phyloP scores from a whole-genome alignment of 1,140 invertebrate genomes.

The Coelopa frigida region DNA sequence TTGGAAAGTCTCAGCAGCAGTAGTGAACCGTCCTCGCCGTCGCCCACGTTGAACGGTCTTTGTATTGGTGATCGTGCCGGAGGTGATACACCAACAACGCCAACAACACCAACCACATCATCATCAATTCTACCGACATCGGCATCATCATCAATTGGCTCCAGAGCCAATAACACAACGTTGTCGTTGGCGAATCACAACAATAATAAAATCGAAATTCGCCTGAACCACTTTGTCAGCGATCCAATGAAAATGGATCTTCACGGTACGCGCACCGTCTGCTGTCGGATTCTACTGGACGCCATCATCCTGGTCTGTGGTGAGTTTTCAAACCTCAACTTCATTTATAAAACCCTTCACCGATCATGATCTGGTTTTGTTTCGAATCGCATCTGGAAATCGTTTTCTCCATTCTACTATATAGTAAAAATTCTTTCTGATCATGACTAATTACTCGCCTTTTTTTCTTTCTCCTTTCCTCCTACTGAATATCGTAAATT shows the following conservation, averaged over 20 bases:
- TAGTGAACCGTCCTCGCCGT: slow-evolving; percentile 36
- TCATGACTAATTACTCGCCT: too few species aligned
- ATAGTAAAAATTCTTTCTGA: too few species aligned
- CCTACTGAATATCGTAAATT: too few species aligned
- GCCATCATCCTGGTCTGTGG: slow-evolving; percentile 29
- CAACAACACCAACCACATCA: slow-evolving; percentile 6
- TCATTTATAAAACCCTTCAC: not conserved
- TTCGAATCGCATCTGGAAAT: too few species aligned
- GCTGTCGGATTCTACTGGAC: slow-evolving; percentile 24
- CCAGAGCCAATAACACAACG: not conserved
- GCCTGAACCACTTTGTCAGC: slow-evolving; percentile 5
- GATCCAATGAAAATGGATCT: slow-evolving; percentile 6
- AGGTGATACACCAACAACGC: slow-evolving; percentile 2
- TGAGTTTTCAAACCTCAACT: slow-evolving; percentile 16
- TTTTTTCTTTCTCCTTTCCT: too few species aligned
- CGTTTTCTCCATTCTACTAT: too few species aligned
- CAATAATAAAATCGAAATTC: slow-evolving; percentile 34
- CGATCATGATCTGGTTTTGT: slow-evolving; percentile 3
- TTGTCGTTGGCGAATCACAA: slow-evolving; percentile 19
- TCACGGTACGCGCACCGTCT: slow-evolving; percentile 15
- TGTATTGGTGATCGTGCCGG: not conserved
- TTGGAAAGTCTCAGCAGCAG: slow-evolving; percentile 37
- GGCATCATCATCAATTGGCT: slow-evolving; percentile 1
- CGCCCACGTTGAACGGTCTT: slow-evolving; percentile 14
- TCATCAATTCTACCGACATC: not conserved